phyloP scores from a whole-genome alignment of 2,113 vertebrate genomes.

The Abramis brama region DNA sequence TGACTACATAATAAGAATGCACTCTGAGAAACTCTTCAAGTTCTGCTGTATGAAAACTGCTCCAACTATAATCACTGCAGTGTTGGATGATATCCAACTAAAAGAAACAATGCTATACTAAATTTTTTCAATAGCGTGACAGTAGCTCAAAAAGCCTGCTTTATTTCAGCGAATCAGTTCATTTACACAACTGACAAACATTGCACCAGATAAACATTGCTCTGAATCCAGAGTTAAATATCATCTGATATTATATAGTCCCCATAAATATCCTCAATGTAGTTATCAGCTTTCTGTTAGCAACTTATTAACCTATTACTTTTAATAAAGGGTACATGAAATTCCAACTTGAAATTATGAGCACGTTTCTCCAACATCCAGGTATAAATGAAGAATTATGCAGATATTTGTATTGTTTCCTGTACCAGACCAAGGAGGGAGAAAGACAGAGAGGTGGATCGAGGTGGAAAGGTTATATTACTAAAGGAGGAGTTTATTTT shows the following conservation, averaged over 20 bases:
- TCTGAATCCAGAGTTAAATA: neutral
- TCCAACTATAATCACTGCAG: slow-evolving; percentile 1
- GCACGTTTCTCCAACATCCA: neutral
- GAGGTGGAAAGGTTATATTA: slow-evolving; percentile 13
- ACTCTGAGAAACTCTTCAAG: neutral
- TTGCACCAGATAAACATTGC: neutral
- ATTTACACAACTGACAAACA: too few species aligned
- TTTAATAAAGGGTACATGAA: neutral
- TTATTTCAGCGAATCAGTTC: too few species aligned
- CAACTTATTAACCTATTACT: neutral
- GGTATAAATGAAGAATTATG: slow-evolving; percentile 1
- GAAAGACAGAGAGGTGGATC: neutral
- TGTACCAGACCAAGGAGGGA: neutral
- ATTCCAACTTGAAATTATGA: neutral
- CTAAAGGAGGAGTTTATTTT: slow-evolving; percentile 35
- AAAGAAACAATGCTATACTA: neutral
- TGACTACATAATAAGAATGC: slow-evolving; percentile 29
- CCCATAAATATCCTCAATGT: neutral
- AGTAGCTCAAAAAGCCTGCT: neutral
- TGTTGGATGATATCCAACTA: slow-evolving; percentile 1
- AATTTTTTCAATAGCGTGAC: neutral
- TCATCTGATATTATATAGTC: neutral
- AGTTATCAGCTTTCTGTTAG: neutral
- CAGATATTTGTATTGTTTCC: neutral
- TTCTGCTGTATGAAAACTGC: slow-evolving; percentile 5